Base-by-base conservation (phyloP, 2,888 invertebrate genomes). In the Nesidiocoris tenuis region DNA sequence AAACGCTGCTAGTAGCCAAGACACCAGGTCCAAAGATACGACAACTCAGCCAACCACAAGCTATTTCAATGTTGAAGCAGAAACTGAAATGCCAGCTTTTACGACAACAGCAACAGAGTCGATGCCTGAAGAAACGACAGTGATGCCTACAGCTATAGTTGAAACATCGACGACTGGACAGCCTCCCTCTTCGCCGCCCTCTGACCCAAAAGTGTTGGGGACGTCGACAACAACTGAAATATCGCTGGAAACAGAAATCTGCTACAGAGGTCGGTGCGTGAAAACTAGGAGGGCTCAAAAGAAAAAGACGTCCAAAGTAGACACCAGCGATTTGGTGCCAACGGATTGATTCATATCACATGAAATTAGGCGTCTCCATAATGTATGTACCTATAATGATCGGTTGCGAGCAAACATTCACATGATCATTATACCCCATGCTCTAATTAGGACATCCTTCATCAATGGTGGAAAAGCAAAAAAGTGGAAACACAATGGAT, bases 201-300 rank as follows among this genome's bases (percentile, higher is more conserved):
- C 86, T 83, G 84, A 87, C 79, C 84, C 85, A 12, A 86, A 87
- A 77, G 84, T 88, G 3, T 83, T 91, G 7, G 88, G 90, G 79
- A 94, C 93, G 0, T 91, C 92, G 1, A 92, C 91, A 81, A 91
- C 92, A 1, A 93, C 93, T 19, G 92, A 92, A 83, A 86, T 92
- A 61, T 91, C 93, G 16, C 91, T 93, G 80, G 93, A 94, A 87
- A 94, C 94, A 54, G 94, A 94, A 85, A 94, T 94, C 79, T 94
- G 94, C 82, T 94, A 91, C 83, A 89, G 91, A 82, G 94, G 94
- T 16, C 90, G 90, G 82, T 94, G 94, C 83, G 89, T 94, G 79
- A 93, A 93, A 85, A 85, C 86, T n/a, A 82, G 82, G 77, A 80
- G 80, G 64, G 79, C 75, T 65, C 80, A 80, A 77, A 77, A 77